Evolutionary conservation across 1,140 invertebrate genomes (phyloP).

Genomic region (Tetraneura akinire): DNA sequence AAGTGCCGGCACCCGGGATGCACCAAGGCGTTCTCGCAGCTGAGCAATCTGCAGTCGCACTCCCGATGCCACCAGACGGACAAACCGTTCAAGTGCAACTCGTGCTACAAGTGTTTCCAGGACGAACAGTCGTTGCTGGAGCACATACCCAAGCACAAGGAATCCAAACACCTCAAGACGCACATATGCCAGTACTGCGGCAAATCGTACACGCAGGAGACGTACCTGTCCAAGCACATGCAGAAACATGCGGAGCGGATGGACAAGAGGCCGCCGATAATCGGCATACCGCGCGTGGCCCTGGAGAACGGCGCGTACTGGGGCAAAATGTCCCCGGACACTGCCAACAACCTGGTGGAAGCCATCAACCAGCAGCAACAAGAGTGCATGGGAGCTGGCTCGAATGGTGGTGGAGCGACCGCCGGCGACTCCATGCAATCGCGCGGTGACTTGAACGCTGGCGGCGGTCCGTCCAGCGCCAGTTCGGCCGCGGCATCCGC

Average conservation of each 20-base stretch:
- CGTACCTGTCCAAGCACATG: constrained; percentile 98
- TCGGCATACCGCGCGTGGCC: constrained; percentile 58
- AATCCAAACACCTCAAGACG: constrained; percentile 98
- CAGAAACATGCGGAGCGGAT: constrained; percentile 93
- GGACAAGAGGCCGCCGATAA: constrained; percentile 83
- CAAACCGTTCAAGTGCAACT: constrained; percentile 97
- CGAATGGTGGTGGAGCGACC: constrained; percentile 49
- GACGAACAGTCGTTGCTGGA: constrained; percentile 94
- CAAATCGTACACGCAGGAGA: constrained; percentile 99
- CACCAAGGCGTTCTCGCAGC: constrained; percentile 97
- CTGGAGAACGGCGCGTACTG: constrained; percentile 57
- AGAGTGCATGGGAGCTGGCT: constrained; percentile 42
- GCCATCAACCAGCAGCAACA: constrained; percentile 64
- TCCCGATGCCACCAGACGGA: constrained; percentile 97
- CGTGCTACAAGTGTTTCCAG: constrained; percentile 96
- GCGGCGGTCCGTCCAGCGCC: constrained; percentile 53
- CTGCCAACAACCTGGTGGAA: constrained; percentile 57
- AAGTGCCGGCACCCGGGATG: constrained; percentile 96
- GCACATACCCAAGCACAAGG: constrained; percentile 99
- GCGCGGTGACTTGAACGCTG: constrained; percentile 38
- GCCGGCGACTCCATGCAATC: constrained; percentile 58
- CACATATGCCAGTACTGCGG: constrained; percentile 99
- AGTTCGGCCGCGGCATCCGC: constrained; percentile 50
- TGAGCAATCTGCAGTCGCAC: constrained; percentile 97
- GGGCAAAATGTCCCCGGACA: constrained; percentile 65